These are phyloP conservation scores for Zaprionus camerounensis DNA, from an alignment of 1,140 invertebrate species.

Conservation along the genomic window DNA sequence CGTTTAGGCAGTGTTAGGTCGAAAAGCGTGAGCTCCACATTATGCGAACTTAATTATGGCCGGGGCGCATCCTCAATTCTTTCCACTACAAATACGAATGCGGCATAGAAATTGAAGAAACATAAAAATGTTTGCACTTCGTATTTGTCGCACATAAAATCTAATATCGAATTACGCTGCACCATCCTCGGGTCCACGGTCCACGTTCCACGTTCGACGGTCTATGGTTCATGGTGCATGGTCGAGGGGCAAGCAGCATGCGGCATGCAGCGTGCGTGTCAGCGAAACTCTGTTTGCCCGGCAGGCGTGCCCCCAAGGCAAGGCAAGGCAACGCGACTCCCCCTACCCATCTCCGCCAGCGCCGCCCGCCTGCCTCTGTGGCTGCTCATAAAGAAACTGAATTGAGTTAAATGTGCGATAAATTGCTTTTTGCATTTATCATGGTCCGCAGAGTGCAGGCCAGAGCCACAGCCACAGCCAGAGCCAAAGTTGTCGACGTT, in stretches of 20 bases:
- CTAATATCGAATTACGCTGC: slow-evolving; percentile 77
- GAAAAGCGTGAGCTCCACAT: slow-evolving; percentile 63
- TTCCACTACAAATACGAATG: slow-evolving; percentile 71
- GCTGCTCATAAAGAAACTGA: slow-evolving; percentile 76
- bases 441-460: slow-evolving; percentile 62
- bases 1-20: slow-evolving; percentile 9
- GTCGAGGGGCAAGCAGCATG: slow-evolving; percentile 7
- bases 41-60: slow-evolving; percentile 73
- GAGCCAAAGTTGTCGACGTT: background rate
- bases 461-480: slow-evolving; percentile 23
- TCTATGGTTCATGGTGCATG: slow-evolving; percentile 5
- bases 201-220: slow-evolving; percentile 13
- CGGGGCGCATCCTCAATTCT: slow-evolving; percentile 57
- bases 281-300: slow-evolving; percentile 64
- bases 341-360: slow-evolving; percentile 4
- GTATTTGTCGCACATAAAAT: slow-evolving; percentile 83
- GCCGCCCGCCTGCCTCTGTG: slow-evolving; percentile 26
- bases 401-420: slow-evolving; percentile 83
- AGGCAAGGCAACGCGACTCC: background rate
- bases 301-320: slow-evolving; percentile 46
- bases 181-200: slow-evolving; percentile 14
- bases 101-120: slow-evolving; percentile 74
- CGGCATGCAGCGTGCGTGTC: slow-evolving; percentile 55
- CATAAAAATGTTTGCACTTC: slow-evolving; percentile 83
- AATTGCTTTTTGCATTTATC: slow-evolving; percentile 84